Evolutionary conservation across 2,888 invertebrate species (phyloP).

Genomic region (Frankliniella fusca): DNA sequence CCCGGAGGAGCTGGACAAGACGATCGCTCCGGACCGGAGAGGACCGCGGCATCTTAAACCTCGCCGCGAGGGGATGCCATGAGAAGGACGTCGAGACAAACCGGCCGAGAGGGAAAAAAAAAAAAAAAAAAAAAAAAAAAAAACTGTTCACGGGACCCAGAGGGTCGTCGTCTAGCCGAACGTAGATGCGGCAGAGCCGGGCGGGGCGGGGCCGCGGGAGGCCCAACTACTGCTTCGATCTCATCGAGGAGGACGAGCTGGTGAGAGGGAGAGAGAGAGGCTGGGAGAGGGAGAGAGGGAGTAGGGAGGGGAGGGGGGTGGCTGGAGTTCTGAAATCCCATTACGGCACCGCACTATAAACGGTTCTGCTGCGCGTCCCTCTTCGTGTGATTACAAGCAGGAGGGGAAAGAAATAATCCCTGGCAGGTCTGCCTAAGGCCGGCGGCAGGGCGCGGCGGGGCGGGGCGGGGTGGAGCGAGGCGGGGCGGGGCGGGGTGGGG

Average conservation of each 20-base stretch:
- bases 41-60: too few species aligned
- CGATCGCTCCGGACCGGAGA: too few species aligned
- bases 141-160: too few species aligned
- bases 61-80: too few species aligned
- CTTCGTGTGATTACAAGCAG: slow-evolving; percentile 19
- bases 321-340: slow-evolving; percentile 14
- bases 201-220: neutral
- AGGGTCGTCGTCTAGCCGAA: too few species aligned
- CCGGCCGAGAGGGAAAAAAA: too few species aligned
- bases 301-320: neutral
- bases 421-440: neutral
- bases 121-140: too few species aligned
- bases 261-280: too few species aligned
- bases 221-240: slow-evolving; percentile 12
- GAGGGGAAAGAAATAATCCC: slow-evolving; percentile 11
- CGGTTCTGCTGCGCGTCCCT: neutral
- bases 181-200: neutral
- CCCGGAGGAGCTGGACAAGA: too few species aligned
- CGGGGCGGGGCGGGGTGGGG: neutral
- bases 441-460: neutral
- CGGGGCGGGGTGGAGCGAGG: neutral
- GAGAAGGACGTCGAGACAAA: too few species aligned
- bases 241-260: neutral
- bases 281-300: neutral
- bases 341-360: slow-evolving; percentile 21